A percentile compares a stretch with the other conserved stretches of the same genome.
phyloP scores from a whole-genome alignment of 2,797 vertebrate genomes.

The Liasis olivaceus region DNA sequence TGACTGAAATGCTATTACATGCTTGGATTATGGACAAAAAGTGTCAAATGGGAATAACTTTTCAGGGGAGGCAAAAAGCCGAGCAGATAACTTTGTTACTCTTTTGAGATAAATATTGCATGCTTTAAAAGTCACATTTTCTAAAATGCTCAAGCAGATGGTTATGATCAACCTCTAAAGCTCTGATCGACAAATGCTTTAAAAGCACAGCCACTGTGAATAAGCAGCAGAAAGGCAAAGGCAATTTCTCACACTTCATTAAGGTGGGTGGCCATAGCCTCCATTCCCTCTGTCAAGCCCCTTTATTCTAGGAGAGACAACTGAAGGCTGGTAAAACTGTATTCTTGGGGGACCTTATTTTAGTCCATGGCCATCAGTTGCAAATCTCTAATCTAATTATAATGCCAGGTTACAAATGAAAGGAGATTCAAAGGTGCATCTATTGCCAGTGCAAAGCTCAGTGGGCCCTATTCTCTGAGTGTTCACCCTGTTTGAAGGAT shows the following conservation, averaged over 20 bases:
- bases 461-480: neutral
- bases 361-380: neutral
- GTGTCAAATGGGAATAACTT: neutral
- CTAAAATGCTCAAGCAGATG: neutral
- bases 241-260: neutral
- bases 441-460: constrained; percentile 14
- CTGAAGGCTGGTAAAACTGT: neutral
- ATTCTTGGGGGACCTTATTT: neutral
- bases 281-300: neutral
- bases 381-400: neutral
- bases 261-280: neutral
- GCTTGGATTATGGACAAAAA: neutral
- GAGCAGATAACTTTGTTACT: neutral
- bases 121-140: neutral
- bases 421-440: neutral
- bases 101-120: neutral
- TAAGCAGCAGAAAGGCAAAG: neutral
- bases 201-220: neutral
- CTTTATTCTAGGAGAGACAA: constrained; percentile 16
- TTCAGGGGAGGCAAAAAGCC: neutral
- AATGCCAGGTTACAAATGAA: neutral
- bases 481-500: neutral
- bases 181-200: neutral
- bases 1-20: neutral
- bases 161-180: neutral